Percentiles rank a stretch among this genome's conserved stretches.
phyloP scores from a whole-genome alignment of 2,113 vertebrate species.

The Myotis davidii region DNA sequence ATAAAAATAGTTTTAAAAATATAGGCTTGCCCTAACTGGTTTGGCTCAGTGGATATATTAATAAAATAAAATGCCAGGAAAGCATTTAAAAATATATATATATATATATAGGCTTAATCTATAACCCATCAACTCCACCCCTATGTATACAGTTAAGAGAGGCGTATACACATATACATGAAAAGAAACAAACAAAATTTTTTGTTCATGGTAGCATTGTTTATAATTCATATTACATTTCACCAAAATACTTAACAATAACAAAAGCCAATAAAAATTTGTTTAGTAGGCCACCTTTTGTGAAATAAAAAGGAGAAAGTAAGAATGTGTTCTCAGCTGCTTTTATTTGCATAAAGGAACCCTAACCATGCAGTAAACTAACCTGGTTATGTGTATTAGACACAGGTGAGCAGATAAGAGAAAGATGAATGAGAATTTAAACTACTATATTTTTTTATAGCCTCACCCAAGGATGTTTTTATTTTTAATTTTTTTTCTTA shows the following conservation, averaged over 20 bases:
- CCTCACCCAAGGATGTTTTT: not conserved
- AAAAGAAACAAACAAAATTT: conserved; percentile 18
- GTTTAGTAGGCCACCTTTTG: not conserved
- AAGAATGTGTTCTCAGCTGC: not conserved
- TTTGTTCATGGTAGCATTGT: not conserved
- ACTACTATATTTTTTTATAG: not conserved
- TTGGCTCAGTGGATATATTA: too few relatives aligned
- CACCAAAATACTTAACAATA: not conserved
- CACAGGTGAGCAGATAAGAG: not conserved
- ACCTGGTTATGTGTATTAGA: not conserved
- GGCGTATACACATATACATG: not conserved
- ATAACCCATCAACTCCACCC: not conserved
- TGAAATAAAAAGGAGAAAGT: conserved; percentile 34
- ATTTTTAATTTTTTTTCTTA: too few relatives aligned
- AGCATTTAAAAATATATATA: too few relatives aligned
- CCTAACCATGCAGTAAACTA: conserved; percentile 1
- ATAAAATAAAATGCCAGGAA: too few relatives aligned
- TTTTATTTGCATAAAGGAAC: conserved; percentile 45
- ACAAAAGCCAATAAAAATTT: not conserved
- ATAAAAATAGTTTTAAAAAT: conserved; percentile 39
- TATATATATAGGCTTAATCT: not conserved
- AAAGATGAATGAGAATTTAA: not conserved
- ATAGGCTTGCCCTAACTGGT: not conserved
- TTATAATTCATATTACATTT: conserved; percentile 7
- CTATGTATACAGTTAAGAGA: not conserved